A percentile compares a stretch with the other conserved stretches of the same genome.
phyloP scores from a whole-genome alignment of 2,113 vertebrate genomes.

The Bombycilla garrulus region DNA sequence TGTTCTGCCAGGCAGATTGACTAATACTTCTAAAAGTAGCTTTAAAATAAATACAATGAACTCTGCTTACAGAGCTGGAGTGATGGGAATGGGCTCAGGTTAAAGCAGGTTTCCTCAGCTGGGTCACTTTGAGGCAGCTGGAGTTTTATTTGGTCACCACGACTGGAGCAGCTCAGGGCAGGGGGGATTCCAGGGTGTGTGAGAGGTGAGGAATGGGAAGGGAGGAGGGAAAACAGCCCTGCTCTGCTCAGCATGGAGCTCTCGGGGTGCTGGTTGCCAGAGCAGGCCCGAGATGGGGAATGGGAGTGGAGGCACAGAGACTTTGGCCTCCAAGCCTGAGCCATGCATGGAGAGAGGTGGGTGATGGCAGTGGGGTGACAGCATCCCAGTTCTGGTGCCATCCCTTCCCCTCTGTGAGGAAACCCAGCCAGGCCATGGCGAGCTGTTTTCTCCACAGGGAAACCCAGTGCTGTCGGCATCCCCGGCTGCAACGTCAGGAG shows the following conservation, averaged over 20 bases:
- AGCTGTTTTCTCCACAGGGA: neutral
- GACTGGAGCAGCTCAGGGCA: neutral
- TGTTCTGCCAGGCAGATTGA: neutral
- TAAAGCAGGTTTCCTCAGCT: neutral
- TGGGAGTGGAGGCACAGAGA: neutral
- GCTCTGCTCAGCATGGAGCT: neutral
- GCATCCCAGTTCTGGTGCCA: neutral
- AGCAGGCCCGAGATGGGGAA: fast-evolving
- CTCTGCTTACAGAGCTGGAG: neutral
- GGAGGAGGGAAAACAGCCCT: neutral
- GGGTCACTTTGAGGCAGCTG: neutral
- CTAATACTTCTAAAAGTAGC: neutral
- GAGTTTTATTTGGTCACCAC: neutral
- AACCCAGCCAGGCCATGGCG: fast-evolving
- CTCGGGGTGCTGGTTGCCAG: neutral
- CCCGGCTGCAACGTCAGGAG: fast-evolving
- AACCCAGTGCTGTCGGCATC: fast-evolving
- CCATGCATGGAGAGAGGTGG: fast-evolving
- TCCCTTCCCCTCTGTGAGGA: neutral
- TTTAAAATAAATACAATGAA: neutral
- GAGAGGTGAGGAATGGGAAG: neutral
- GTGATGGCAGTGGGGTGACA: neutral
- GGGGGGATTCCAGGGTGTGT: neutral
- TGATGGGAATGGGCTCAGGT: neutral
- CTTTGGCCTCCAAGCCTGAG: neutral